Evolutionary conservation across 2,113 vertebrate genomes (phyloP).

Genomic region (Lasiurus borealis): DNA sequence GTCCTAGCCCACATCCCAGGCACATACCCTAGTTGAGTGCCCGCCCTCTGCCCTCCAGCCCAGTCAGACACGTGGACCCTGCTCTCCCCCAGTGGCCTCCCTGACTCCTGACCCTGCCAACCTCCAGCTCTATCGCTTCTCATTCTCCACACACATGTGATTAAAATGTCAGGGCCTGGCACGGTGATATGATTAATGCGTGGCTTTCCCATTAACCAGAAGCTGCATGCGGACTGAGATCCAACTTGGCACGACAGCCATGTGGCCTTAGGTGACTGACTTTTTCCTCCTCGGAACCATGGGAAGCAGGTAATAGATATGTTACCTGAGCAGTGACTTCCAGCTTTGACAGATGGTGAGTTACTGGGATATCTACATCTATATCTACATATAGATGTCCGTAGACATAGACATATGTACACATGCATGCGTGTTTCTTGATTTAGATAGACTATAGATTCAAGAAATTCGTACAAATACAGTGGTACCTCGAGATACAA

Average conservation of each 20-base stretch:
- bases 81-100: background rate
- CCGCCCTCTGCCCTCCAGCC: too few relatives aligned
- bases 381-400: background rate
- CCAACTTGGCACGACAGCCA: background rate
- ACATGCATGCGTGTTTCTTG: background rate
- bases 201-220: background rate
- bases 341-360: background rate
- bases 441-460: background rate
- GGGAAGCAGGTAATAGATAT: background rate
- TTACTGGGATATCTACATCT: background rate
- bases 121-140: background rate
- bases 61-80: too few relatives aligned
- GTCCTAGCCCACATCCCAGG: accelerated
- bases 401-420: too few relatives aligned
- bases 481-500: too few relatives aligned
- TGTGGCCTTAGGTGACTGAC: background rate
- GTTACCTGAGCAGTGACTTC: background rate
- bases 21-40: background rate
- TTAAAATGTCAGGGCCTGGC: background rate
- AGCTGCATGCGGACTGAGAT: background rate
- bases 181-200: background rate
- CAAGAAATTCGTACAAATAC: background rate
- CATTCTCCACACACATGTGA: background rate
- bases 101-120: background rate
- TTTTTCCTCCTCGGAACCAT: background rate